Evolutionary conservation across 2,888 invertebrate species (phyloP), one percentile per base, ranked within the genome.

Genomic region (Gortyna flavago): DNA sequence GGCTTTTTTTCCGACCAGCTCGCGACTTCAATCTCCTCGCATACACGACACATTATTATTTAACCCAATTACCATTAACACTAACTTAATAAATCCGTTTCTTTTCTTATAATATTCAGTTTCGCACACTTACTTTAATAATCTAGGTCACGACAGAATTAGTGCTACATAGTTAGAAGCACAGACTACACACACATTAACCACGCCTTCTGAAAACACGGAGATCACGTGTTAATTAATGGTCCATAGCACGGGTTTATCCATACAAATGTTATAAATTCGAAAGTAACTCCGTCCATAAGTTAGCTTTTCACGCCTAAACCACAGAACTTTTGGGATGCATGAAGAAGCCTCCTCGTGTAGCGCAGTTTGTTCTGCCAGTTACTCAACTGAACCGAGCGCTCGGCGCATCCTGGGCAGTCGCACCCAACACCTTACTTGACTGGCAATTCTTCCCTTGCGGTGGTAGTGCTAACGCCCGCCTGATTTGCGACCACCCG

Each of bases 111-210:
- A 51, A 51, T 32, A 41, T 57, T 41, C 62, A 51, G n/a, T 62
- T 75, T 75, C 32, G 25, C 44, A 35, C 44, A 54, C 68, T 41
- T 32, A 41, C n/a, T 41, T 18, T 5, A 32, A 11, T 21, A n/a
- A 81, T 79, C 16, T 84, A 65, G 84, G 80, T 79, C 64, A 65
- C 41, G 18, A 18, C 6, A 44, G 61, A 67, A 72, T 72, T 64
- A 72, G 44, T 16, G 13, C 16, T 54, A 18, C 35, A 64, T 59
- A 64, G 41, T 65, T 78, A 25, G 62, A 41, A 65, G 44, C n/a
- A 72, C 32, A 32, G 29, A 64, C 25, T 66, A 75, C 51, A 38
- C 29, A n/a, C 66, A 48, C 16, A 21, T 48, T 25, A 62, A 66
- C 73, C 70, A 80, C 73, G 80, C 62, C 18, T 66, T 71, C 18